Evolutionary conservation across 2,113 vertebrate species (phyloP).

Genomic region (Uria lomvia): DNA sequence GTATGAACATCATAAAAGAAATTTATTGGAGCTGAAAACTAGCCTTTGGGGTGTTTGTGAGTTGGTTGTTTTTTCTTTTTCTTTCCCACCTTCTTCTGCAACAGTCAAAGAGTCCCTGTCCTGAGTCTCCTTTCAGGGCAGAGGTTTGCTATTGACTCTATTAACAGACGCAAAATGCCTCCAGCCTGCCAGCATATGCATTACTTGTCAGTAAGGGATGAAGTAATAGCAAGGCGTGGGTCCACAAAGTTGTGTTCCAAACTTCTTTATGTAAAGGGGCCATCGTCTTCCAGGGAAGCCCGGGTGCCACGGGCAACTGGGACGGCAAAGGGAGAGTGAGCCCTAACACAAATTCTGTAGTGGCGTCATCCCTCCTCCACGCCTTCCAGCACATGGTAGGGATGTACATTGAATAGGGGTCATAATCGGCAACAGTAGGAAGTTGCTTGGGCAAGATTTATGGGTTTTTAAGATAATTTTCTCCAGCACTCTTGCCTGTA

Average conservation of each 20-base stretch:
- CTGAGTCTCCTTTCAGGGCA: not conserved
- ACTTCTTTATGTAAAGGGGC: not conserved
- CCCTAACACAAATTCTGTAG: not conserved
- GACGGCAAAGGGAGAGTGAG: not conserved
- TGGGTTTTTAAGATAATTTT: not conserved
- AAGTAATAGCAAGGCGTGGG: not conserved
- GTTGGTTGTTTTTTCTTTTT: not conserved
- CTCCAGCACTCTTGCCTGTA: not conserved
- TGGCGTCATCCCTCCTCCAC: not conserved
- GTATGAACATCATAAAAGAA: not conserved
- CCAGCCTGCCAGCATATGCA: not conserved
- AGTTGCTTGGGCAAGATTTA: not conserved
- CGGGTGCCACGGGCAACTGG: not conserved
- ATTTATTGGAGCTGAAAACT: not conserved
- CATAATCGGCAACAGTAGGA: not conserved
- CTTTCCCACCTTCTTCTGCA: not conserved
- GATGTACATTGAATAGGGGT: rapidly evolving
- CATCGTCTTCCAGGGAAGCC: not conserved
- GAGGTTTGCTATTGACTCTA: not conserved
- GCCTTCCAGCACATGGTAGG: not conserved
- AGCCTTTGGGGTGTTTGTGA: not conserved
- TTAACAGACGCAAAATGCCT: not conserved
- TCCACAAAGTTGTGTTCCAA: not conserved
- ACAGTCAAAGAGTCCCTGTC: not conserved
- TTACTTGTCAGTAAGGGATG: not conserved